Percentiles rank a stretch among this genome's conserved stretches.
Evolutionary conservation across 1,140 invertebrate species (phyloP).

Genomic region (Galleria mellonella): DNA sequence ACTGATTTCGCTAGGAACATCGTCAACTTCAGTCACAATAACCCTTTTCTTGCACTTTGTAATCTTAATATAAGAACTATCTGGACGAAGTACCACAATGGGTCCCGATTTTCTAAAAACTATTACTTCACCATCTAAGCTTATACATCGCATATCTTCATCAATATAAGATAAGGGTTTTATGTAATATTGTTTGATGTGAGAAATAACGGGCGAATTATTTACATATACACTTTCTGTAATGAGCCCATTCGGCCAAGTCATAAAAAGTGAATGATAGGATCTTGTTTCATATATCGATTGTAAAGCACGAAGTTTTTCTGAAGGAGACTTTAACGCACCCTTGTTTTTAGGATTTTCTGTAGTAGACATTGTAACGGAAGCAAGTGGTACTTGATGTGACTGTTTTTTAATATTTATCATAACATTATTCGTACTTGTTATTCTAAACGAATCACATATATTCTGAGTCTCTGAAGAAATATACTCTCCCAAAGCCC

Average conservation of each 20-base stretch:
- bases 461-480: slow-evolving; percentile 25
- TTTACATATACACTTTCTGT: slow-evolving; percentile 62
- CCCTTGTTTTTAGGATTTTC: slow-evolving; percentile 15
- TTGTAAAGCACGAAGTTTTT: slow-evolving; percentile 7
- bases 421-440: slow-evolving; percentile 45
- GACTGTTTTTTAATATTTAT: slow-evolving; percentile 57
- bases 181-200: slow-evolving; percentile 67
- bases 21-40: slow-evolving; percentile 18
- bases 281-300: slow-evolving; percentile 24
- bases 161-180: slow-evolving; percentile 18
- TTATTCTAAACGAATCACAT: slow-evolving; percentile 38
- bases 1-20: slow-evolving; percentile 19
- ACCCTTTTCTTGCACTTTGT: slow-evolving; percentile 40
- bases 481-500: slow-evolving; percentile 29
- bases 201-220: slow-evolving; percentile 53
- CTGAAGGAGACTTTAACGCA: slow-evolving; percentile 8
- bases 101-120: slow-evolving; percentile 46
- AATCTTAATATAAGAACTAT: slow-evolving; percentile 46
- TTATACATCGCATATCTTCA: slow-evolving; percentile 59
- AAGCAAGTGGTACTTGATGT: slow-evolving; percentile 21
- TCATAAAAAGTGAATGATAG: slow-evolving; percentile 57
- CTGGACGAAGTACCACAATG: slow-evolving; percentile 46
- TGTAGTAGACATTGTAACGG: slow-evolving; percentile 2
- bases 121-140: slow-evolving; percentile 57
- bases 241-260: slow-evolving; percentile 71